Percentiles rank a stretch among this genome's conserved stretches.
These are phyloP conservation scores for Ips nitidus DNA, from an alignment of 1,140 invertebrate genomes.

Conservation along the genomic window DNA sequence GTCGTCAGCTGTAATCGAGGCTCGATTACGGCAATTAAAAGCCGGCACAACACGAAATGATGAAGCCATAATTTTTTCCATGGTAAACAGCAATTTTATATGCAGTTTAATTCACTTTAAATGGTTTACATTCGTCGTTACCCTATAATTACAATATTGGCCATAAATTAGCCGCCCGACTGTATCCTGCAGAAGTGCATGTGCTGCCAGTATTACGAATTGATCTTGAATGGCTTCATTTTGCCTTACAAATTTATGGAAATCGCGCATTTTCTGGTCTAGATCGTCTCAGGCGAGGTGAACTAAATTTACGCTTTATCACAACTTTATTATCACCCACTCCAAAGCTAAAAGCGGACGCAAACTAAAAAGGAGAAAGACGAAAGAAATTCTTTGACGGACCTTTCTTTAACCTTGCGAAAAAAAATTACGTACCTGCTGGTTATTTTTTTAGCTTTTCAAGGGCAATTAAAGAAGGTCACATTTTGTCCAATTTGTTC, in stretches of 20 bases:
- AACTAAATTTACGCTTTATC: not conserved
- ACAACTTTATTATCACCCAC: not conserved
- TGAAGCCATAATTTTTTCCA: constrained; percentile 18
- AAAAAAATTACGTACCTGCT: constrained; percentile 5
- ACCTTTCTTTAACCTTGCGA: constrained; percentile 10
- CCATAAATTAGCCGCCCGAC: constrained; percentile 8
- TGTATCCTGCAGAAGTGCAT: constrained; percentile 11
- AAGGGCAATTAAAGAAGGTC: not conserved
- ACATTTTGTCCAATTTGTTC: constrained; percentile 15
- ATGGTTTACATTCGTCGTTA: constrained; percentile 17
- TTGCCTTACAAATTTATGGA: constrained; percentile 5
- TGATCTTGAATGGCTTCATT: constrained; percentile 14
- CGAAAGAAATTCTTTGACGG: not conserved
- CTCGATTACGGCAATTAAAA: not conserved
- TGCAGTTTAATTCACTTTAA: constrained; percentile 22
- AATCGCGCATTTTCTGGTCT: not conserved
- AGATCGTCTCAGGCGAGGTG: not conserved
- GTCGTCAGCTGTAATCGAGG: too few species aligned
- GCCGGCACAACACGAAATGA: not conserved
- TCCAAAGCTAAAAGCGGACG: not conserved
- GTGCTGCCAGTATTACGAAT: constrained; percentile 1
- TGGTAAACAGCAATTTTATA: constrained; percentile 13
- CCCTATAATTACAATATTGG: constrained; percentile 20
- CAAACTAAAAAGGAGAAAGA: not conserved
- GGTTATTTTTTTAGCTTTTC: not conserved